phyloP scores from a whole-genome alignment of 2,113 vertebrate species.

The Marmota flaviventris region DNA sequence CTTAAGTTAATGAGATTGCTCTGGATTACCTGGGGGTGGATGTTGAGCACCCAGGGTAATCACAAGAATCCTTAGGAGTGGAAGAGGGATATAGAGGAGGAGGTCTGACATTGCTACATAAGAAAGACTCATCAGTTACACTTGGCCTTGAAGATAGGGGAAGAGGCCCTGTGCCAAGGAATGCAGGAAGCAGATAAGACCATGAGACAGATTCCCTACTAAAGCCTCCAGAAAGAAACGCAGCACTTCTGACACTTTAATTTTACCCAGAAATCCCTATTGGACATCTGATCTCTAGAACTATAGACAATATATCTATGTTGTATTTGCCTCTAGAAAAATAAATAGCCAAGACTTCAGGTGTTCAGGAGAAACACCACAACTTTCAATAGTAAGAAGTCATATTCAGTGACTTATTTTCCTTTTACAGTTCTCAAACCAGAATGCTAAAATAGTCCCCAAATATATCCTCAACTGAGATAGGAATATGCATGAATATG shows the following conservation, averaged over 20 bases:
- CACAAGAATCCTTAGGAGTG: not conserved
- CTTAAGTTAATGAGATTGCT: not conserved
- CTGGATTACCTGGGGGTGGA: too few species aligned
- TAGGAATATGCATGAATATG: not conserved
- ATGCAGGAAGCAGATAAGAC: not conserved
- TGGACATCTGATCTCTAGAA: not conserved
- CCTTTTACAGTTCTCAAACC: not conserved
- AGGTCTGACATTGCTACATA: not conserved
- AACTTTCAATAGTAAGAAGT: not conserved
- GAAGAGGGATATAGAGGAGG: not conserved
- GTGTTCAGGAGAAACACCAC: not conserved
- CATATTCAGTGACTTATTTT: not conserved
- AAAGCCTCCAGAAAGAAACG: not conserved
- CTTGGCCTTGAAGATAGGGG: not conserved
- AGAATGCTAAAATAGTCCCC: constrained; percentile 10
- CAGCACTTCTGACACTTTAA: not conserved
- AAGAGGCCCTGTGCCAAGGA: not conserved
- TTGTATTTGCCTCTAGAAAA: not conserved
- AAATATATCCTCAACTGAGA: not conserved
- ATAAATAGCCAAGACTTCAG: not conserved
- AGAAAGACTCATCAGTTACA: not conserved
- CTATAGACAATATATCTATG: not conserved
- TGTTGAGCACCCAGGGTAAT: not conserved
- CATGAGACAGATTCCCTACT: not conserved
- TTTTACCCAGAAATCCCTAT: not conserved